A percentile compares a stretch with the other conserved stretches of the same genome.
These are phyloP conservation scores for Bellardia pandia DNA, from an alignment of 2,888 invertebrate genomes.

Conservation along the genomic window DNA sequence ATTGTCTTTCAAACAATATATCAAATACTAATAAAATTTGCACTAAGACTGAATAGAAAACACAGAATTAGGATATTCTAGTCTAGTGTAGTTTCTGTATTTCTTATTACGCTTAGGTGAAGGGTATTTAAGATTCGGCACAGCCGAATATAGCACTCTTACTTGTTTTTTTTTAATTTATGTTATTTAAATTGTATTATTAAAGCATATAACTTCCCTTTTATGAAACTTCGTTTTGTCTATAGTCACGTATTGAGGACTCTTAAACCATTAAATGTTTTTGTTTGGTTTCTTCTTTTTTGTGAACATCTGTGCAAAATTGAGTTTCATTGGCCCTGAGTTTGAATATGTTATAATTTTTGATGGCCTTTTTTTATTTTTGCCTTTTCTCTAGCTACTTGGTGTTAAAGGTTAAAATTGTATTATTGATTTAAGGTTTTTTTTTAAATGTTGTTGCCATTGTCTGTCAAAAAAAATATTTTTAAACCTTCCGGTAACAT, in stretches of 20 bases:
- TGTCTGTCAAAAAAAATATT: neutral
- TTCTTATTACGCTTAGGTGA: no score
- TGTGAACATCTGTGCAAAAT: constrained; percentile 20
- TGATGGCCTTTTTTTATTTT: neutral
- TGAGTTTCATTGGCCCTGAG: constrained; percentile 19
- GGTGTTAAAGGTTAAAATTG: constrained; percentile 66
- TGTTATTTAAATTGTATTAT: constrained; percentile 54
- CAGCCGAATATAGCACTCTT: no score
- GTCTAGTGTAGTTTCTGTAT: no score
- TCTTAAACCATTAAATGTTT: constrained; percentile 32
- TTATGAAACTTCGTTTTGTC: neutral
- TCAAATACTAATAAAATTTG: no score
- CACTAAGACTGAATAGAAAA: no score
- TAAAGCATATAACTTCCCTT: constrained; percentile 27
- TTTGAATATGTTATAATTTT: constrained; percentile 33
- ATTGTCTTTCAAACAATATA: no score
- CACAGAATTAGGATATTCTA: no score
- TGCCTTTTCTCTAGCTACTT: constrained; percentile 8
- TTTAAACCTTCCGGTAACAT: constrained; percentile 65
- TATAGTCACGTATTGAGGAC: constrained; percentile 67
- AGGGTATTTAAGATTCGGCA: no score
- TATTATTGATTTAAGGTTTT: constrained; percentile 34
- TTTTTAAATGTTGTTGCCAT: neutral
- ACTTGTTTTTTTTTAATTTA: neutral
- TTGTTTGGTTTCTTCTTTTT: constrained; percentile 1